Base-by-base conservation (phyloP, 92 coral and sea anemone genomes). In the Actinernus sp. region DNA sequence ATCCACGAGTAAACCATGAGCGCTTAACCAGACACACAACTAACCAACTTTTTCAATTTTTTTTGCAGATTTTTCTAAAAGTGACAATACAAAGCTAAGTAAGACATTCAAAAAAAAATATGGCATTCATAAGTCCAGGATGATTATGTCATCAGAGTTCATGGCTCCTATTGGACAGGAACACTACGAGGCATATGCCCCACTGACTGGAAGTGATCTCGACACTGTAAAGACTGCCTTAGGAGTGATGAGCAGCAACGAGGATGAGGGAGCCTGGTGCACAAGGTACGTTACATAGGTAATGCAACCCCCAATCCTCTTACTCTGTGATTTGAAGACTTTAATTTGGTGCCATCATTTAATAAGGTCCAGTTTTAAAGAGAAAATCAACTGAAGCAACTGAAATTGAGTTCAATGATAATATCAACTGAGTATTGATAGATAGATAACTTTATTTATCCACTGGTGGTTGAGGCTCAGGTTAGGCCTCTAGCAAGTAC, bases 101-200 rank as follows among this genome's bases (percentile, higher is more conserved):
- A 58, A 63, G 26, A 64, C 64, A 64, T 53, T 91, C 49, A 29
- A 87, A 44, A 80, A 92, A n/a, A 85, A 86, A 36, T 94, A 87
- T 55, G 98, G 98, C 0, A 56, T 87, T 13, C 59, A 61, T 19
- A 65, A 78, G 68, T 94, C 98, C 16, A 36, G 62, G 11, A 54
- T 66, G 34, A 52, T 87, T 34, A 65, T 68, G 61, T 86, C 95
- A 48, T 82, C 91, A 31, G 67, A 47, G 27, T 87, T 91, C 84
- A 70, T 59, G 43, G 85, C 96, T 25, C 92, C 97, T 9, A 89
- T 94, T 72, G 95, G 98, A 49, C 78, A 69, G 47, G 97, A 94
- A 30, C 98, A 86, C 43, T 91, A 87, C 44, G 75, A 61, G 50
- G 68, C 88, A 18, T 83, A 88, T 51, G 84, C 96, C 17, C 97